phyloP scores from a whole-genome alignment of 2,888 invertebrate species.

The Amiota minor region DNA sequence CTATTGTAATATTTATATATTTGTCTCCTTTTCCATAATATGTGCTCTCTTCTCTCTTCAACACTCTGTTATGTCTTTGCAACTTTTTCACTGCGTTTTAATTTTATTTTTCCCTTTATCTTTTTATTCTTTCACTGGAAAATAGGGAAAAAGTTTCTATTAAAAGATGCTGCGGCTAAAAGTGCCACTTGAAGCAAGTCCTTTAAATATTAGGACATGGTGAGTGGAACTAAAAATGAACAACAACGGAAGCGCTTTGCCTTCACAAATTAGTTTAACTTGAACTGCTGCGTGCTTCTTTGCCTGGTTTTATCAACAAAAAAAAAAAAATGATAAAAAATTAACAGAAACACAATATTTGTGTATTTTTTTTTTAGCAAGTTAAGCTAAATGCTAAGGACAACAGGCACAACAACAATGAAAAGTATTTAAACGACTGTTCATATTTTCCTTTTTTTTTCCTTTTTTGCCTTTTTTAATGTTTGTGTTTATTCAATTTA shows the following conservation, averaged over 20 bases:
- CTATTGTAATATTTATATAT: neutral
- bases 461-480: too few relatives aligned
- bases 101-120: neutral
- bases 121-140: too few relatives aligned
- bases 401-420: neutral
- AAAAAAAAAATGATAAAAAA: neutral
- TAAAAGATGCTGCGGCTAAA: neutral
- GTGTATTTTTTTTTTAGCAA: neutral
- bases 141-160: neutral
- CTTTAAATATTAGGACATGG: neutral
- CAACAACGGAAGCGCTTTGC: neutral
- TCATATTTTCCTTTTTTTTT: neutral
- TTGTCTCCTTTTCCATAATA: neutral
- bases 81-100: slow-evolving; percentile 27
- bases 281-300: too few relatives aligned
- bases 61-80: neutral
- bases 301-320: neutral
- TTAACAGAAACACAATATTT: neutral
- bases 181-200: slow-evolving; percentile 5
- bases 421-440: slow-evolving; percentile 11
- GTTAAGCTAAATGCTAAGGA: slow-evolving; percentile 3
- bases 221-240: slow-evolving; percentile 1
- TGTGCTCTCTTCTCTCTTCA: neutral
- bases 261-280: slow-evolving; percentile 6
- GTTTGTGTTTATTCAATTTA: neutral